Percentiles rank a stretch among this genome's conserved stretches.
phyloP scores from a whole-genome alignment of 2,888 invertebrate genomes.

The Vanessa cardui region DNA sequence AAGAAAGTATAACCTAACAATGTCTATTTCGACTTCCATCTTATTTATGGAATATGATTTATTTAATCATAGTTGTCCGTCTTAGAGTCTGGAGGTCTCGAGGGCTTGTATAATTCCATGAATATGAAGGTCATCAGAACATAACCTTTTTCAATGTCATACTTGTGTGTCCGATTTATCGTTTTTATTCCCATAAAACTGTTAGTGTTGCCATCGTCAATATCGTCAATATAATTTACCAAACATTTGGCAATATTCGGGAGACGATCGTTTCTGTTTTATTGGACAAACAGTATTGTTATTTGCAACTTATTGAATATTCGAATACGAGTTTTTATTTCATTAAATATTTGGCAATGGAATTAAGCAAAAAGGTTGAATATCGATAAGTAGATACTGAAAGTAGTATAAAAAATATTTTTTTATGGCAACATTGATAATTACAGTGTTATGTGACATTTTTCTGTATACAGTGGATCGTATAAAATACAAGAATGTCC shows the following conservation, averaged over 20 bases:
- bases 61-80: neutral
- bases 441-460: too few relatives aligned
- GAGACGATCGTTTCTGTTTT: neutral
- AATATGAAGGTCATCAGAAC: slow-evolving; percentile 2
- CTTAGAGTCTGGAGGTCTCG: neutral
- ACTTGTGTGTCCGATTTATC: neutral
- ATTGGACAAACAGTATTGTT: neutral
- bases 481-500: too few relatives aligned
- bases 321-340: neutral
- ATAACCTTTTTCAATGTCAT: neutral
- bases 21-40: too few relatives aligned
- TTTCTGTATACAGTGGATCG: too few relatives aligned
- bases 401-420: too few relatives aligned
- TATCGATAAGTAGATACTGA: too few relatives aligned
- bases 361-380: neutral
- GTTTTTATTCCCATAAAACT: neutral
- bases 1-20: too few relatives aligned
- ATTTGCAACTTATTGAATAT: neutral
- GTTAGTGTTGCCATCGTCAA: neutral
- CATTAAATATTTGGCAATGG: too few relatives aligned
- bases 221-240: neutral
- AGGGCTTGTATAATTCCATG: neutral
- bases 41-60: too few relatives aligned
- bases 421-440: too few relatives aligned
- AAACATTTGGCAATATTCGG: neutral